phyloP scores from a whole-genome alignment of 2,888 invertebrate species.

The Eupithecia subfuscata region DNA sequence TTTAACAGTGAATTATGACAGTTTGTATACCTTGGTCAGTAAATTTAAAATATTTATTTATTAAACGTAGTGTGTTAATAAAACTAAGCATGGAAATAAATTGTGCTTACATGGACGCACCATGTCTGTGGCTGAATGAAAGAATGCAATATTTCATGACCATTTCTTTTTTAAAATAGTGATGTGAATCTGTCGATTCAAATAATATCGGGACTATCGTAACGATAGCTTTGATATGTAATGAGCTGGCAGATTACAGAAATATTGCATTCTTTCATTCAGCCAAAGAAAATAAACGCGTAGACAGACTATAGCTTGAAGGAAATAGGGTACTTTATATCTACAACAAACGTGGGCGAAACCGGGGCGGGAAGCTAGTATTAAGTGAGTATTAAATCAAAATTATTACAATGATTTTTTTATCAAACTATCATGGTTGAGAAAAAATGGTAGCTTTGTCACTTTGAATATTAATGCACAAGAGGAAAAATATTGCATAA shows the following conservation, averaged over 20 bases:
- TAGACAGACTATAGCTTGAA: background rate
- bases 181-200: background rate
- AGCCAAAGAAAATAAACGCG: background rate
- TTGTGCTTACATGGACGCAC: background rate
- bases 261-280: too few relatives aligned
- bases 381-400: background rate
- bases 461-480: background rate
- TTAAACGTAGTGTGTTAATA: background rate
- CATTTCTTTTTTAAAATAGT: background rate
- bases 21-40: background rate
- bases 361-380: background rate
- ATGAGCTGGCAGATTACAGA: too few relatives aligned
- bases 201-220: background rate
- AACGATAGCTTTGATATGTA: background rate
- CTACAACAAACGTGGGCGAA: background rate
- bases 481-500: conserved; percentile 7
- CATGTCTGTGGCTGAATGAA: background rate
- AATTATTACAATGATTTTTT: background rate
- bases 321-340: background rate
- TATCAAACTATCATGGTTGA: background rate
- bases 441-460: background rate
- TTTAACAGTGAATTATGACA: too few relatives aligned
- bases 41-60: background rate
- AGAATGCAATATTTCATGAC: background rate
- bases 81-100: background rate